A percentile compares a stretch with the other conserved stretches of the same genome.
Conservation (phyloP, 2,113 vertebrate species). For the Phoxinus phoxinus region DNA sequence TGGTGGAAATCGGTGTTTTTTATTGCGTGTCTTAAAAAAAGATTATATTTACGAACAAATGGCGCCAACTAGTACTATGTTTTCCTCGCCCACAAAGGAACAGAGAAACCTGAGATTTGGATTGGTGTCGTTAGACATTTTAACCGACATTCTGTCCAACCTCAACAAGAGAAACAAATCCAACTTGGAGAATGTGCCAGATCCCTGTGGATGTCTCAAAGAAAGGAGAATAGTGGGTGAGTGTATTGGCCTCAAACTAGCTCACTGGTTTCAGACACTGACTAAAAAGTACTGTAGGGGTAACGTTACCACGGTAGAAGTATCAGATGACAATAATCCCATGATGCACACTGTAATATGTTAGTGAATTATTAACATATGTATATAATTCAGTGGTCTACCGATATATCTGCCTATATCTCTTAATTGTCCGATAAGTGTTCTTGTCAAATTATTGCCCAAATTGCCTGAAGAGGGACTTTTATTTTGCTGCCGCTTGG, state of each 20-base stretch:
- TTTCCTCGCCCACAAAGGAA: neutral
- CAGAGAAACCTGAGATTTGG: conserved; percentile 60
- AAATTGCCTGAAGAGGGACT: neutral
- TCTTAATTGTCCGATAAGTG: neutral
- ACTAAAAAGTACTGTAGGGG: too few relatives aligned
- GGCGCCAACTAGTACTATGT: neutral
- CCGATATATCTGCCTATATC: neutral
- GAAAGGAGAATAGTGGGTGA: conserved; percentile 65
- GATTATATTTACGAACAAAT: neutral
- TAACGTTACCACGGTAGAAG: too few relatives aligned
- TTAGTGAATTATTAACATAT: too few relatives aligned
- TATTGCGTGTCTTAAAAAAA: neutral
- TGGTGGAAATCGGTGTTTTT: neutral
- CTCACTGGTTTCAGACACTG: too few relatives aligned
- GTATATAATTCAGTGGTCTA: neutral
- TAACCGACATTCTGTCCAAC: conserved; percentile 67
- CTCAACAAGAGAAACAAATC: conserved; percentile 72
- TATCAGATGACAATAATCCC: neutral
- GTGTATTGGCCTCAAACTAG: conserved; percentile 32
- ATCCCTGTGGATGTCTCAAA: conserved; percentile 64
- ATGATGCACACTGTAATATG: neutral
- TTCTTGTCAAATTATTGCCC: too few relatives aligned
- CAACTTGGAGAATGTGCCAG: conserved; percentile 59
- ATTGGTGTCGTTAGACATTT: conserved; percentile 63
- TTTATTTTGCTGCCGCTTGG: neutral